These are phyloP conservation scores for Sebastes diaconus DNA, from an alignment of 2,797 vertebrate genomes.

Conservation along the genomic window DNA sequence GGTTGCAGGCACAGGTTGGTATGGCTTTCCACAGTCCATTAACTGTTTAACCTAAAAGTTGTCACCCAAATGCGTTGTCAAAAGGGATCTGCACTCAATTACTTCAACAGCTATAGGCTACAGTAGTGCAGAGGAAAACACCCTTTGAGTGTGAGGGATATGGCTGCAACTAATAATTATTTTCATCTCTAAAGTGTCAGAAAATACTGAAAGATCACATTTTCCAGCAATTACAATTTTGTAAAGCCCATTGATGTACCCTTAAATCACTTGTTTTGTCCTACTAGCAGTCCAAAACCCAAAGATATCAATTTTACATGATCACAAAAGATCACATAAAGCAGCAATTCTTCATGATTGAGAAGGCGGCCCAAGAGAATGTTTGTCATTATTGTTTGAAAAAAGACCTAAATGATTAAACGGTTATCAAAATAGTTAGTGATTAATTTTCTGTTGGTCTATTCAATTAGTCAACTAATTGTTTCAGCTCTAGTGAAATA, in stretches of 20 bases:
- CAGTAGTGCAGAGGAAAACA: too few relatives aligned
- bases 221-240: neutral
- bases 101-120: too few relatives aligned
- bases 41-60: too few relatives aligned
- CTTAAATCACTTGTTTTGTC: neutral
- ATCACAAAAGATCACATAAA: neutral
- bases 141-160: neutral
- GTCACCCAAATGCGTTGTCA: neutral
- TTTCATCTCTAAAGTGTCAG: neutral
- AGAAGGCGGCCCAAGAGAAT: neutral
- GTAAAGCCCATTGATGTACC: too few relatives aligned
- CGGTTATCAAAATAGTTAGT: too few relatives aligned
- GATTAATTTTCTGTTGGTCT: neutral
- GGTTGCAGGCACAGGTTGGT: conserved; percentile 92
- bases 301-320: neutral
- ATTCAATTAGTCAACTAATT: neutral
- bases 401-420: neutral
- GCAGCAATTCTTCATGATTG: neutral
- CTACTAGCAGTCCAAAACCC: neutral
- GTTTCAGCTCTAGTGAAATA: too few relatives aligned
- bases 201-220: neutral
- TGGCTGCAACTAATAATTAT: neutral
- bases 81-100: too few relatives aligned
- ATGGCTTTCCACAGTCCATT: neutral
- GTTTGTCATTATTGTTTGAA: neutral